phyloP scores from a whole-genome alignment of 2,113 vertebrate species.

The Xyliphius kryptos region DNA sequence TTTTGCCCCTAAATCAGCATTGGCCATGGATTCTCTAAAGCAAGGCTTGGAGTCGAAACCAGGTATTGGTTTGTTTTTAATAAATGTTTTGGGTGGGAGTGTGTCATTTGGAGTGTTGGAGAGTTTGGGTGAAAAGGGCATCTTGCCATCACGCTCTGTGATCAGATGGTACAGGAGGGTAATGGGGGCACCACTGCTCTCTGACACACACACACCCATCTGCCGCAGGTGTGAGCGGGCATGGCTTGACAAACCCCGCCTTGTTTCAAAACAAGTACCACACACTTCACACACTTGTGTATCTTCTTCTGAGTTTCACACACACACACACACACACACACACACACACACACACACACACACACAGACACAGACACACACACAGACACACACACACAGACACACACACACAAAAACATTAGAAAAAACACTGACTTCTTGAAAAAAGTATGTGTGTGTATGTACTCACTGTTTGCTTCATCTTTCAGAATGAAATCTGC shows the following conservation, averaged over 20 bases:
- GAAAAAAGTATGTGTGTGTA: slow-evolving; percentile 13
- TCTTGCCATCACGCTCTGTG: slow-evolving; percentile 63
- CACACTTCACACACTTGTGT: slow-evolving; percentile 82
- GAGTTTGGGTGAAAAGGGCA: slow-evolving; percentile 26
- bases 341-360: slow-evolving; percentile 69
- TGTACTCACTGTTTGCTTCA: neutral
- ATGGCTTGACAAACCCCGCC: slow-evolving; percentile 85
- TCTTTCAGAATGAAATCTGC: neutral
- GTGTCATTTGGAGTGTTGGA: neutral
- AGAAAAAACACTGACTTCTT: too few relatives aligned
- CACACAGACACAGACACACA: slow-evolving; percentile 37
- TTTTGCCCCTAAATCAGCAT: slow-evolving; percentile 19
- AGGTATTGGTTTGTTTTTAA: neutral
- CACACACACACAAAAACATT: neutral
- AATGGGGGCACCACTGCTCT: slow-evolving; percentile 85
- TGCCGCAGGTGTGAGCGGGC: slow-evolving; percentile 84
- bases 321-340: slow-evolving; percentile 1
- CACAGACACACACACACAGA: slow-evolving; percentile 2
- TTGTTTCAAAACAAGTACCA: slow-evolving; percentile 80
- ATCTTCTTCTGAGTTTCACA: slow-evolving; percentile 49
- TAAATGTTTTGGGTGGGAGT: neutral
- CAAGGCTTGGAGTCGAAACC: neutral
- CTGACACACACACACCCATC: slow-evolving; percentile 79
- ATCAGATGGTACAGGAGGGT: slow-evolving; percentile 81
- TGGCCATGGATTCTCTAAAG: neutral